Base-by-base conservation (phyloP, 1,140 invertebrate genomes). In the Pogonomyrmex californicus region DNA sequence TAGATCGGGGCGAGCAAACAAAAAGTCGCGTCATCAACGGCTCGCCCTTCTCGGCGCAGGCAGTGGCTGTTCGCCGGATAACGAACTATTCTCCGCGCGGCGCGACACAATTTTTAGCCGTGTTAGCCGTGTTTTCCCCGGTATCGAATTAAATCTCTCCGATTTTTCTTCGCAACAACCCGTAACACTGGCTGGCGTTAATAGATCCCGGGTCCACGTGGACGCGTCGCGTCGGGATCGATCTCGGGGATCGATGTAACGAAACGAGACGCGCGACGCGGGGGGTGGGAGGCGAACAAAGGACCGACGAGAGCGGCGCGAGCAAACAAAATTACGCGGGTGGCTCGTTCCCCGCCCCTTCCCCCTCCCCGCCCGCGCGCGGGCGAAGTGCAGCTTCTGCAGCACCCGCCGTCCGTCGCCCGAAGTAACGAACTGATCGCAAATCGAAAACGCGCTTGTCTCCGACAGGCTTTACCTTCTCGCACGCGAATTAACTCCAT, bases 391-490 rank as follows among this genome's bases (percentile, higher is more conserved):
- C 77, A 82, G 54, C 23, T 47, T 6, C 66, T 33, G 38, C 38
- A 17, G 14, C 78, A 23, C 23, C 23, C 23, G 23, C 0, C 62
- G 54, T 82, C 41, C 56, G 54, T 83, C 23, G 23, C 49, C 79
- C 68, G 79, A 56, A 62, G 79, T 83, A 83, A 83, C 79, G 79
- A 83, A 83, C 79, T 83, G 79, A 83, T 83, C 79, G 68, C 68
- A 83, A 83, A 83, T 83, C 79, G 79, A 83, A 83, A 75, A 23
- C 23, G 23, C 51, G 79, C 68, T 41, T 68, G 17, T 58, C 68
- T 73, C 68, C 66, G 66, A 44, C 51, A 71, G 47, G 30, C 54
- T 73, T 38, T 49, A 49, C 30, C 44, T 36, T 58, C 79, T 47
- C 79, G 51, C 54, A 49, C 68, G 62, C 79, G 79, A 83, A 83